These are phyloP conservation scores for Thereuonema tuberculata DNA, from an alignment of 1,140 invertebrate species.

Conservation along the genomic window DNA sequence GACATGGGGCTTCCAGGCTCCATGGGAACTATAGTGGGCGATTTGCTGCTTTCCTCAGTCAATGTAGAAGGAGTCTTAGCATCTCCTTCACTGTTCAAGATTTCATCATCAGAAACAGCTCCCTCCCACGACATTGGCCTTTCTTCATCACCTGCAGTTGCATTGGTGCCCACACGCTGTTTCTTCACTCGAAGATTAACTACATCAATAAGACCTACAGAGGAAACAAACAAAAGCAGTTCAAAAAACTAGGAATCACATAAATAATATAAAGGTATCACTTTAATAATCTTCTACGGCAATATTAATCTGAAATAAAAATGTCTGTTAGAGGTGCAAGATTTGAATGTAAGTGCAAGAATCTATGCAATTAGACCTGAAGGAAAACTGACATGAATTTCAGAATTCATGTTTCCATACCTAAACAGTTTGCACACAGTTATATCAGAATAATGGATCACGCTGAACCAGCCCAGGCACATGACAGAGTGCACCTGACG, in stretches of 20 bases:
- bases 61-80: neutral
- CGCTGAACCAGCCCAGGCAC: too few relatives aligned
- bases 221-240: constrained; percentile 1
- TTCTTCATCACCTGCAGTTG: constrained; percentile 24
- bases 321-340: too few relatives aligned
- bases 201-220: constrained; percentile 1
- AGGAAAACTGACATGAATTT: neutral
- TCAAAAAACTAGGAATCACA: neutral
- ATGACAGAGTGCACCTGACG: too few relatives aligned
- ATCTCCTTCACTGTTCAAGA: constrained; percentile 7
- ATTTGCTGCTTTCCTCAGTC: constrained; percentile 4
- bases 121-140: constrained; percentile 85
- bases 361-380: neutral
- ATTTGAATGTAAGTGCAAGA: too few relatives aligned
- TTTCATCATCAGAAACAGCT: constrained; percentile 56
- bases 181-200: constrained; percentile 5
- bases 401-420: neutral
- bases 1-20: constrained; percentile 14
- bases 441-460: too few relatives aligned
- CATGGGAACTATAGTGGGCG: constrained; percentile 3
- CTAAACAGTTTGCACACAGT: too few relatives aligned
- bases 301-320: too few relatives aligned
- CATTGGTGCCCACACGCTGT: neutral
- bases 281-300: neutral
- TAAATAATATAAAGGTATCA: neutral